Percentiles rank a stretch among this genome's conserved stretches.
These are phyloP conservation scores for Synaphobranchus kaupii DNA, from an alignment of 2,797 vertebrate genomes.

Conservation along the genomic window DNA sequence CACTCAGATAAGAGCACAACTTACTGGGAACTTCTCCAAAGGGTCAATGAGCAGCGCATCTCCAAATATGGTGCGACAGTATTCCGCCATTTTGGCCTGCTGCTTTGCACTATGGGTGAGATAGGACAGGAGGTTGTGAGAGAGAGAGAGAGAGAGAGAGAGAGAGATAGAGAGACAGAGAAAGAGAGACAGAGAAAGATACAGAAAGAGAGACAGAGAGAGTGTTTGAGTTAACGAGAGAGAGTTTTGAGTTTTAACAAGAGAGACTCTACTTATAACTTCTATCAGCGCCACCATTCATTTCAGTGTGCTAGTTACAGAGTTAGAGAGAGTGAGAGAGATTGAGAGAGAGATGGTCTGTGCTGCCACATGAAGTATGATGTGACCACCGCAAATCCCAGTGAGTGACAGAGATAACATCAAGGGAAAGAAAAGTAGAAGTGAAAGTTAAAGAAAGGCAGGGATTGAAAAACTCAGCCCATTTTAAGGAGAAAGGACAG, in stretches of 20 bases:
- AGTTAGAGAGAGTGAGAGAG: neutral
- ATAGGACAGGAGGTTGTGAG: neutral
- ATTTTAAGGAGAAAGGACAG: neutral
- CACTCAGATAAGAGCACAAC: conserved; percentile 18
- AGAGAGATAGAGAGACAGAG: too few species aligned
- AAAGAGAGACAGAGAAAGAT: too few species aligned
- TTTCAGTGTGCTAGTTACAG: neutral
- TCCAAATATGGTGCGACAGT: conserved; percentile 87
- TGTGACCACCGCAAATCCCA: neutral
- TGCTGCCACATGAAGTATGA: neutral
- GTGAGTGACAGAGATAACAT: neutral
- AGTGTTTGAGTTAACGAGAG: neutral
- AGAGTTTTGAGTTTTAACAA: neutral
- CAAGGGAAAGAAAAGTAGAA: neutral
- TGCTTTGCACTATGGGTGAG: conserved; percentile 77
- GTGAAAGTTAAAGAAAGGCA: neutral
- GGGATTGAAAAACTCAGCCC: neutral
- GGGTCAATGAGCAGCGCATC: conserved; percentile 86
- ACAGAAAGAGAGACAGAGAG: too few species aligned
- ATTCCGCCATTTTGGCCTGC: conserved; percentile 92
- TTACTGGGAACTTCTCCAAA: conserved; percentile 86
- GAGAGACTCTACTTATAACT: too few species aligned
- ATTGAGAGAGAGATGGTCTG: neutral
- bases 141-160: too few species aligned
- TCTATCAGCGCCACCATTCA: neutral